phyloP scores from a whole-genome alignment of 2,797 vertebrate species.

The Vireo griseus region DNA sequence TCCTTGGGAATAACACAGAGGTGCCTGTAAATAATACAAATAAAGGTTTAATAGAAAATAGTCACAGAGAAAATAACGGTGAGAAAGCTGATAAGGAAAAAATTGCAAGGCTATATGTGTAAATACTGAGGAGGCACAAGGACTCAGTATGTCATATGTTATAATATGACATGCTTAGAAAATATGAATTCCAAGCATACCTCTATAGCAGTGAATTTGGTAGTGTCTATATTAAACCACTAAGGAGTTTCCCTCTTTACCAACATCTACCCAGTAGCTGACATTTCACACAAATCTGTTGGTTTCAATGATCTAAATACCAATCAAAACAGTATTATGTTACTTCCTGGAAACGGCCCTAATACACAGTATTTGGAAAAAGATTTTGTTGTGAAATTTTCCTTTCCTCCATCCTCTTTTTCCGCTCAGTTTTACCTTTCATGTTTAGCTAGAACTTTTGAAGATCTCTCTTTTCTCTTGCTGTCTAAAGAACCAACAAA shows the following conservation, averaged over 20 bases:
- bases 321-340: not conserved
- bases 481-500: not conserved
- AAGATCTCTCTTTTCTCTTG: not conserved
- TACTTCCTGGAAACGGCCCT: not conserved
- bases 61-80: not conserved
- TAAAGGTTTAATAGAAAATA: constrained; percentile 7
- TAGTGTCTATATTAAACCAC: not conserved
- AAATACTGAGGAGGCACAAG: not conserved
- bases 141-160: too few species aligned
- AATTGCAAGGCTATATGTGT: not conserved
- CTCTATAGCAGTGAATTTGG: not conserved
- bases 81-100: not conserved
- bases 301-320: not conserved
- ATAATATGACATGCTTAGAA: not conserved
- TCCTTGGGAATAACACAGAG: not conserved
- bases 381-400: not conserved
- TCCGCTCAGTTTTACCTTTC: not conserved
- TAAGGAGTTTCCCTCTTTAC: not conserved
- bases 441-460: not conserved
- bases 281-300: not conserved
- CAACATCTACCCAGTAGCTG: not conserved
- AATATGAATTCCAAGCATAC: not conserved
- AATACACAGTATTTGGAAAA: not conserved
- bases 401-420: not conserved
- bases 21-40: not conserved